Evolutionary conservation across 2,113 vertebrate species (phyloP).

Genomic region (Melanocharis versteri): DNA sequence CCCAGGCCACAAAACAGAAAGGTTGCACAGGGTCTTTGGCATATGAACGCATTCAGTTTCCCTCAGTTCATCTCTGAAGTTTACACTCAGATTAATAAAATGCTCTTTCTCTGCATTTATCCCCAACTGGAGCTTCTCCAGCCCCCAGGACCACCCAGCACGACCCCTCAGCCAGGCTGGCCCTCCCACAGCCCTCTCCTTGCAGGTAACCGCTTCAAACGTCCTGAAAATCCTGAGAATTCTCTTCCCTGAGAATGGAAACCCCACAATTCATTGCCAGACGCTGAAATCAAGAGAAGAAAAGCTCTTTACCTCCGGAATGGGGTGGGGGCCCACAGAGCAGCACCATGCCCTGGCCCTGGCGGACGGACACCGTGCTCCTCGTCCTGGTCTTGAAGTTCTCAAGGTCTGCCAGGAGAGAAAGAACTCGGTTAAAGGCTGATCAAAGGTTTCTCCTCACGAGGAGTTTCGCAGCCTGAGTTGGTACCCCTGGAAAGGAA

Average conservation of each 20-base stretch:
- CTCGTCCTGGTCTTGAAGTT: conserved; percentile 90
- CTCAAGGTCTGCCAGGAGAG: conserved; percentile 85
- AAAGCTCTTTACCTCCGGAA: conserved; percentile 83
- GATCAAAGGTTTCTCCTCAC: not conserved
- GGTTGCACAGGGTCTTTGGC: not conserved
- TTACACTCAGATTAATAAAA: not conserved
- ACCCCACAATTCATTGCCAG: rapidly evolving
- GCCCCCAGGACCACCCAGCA: too few species aligned
- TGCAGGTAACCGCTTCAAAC: not conserved
- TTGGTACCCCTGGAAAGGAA: too few species aligned
- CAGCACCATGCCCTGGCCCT: conserved; percentile 95
- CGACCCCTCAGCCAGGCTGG: not conserved
- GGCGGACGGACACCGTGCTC: conserved; percentile 90
- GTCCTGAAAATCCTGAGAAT: not conserved
- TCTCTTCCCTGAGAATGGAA: not conserved
- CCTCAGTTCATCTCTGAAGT: not conserved
- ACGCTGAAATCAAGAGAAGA: not conserved
- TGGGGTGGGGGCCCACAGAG: conserved; percentile 92
- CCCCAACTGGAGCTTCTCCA: not conserved
- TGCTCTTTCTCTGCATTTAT: not conserved
- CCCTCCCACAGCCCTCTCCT: not conserved
- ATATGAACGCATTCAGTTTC: rapidly evolving
- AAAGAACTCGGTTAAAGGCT: not conserved
- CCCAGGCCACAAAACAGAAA: not conserved
- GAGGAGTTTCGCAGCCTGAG: too few species aligned